phyloP scores from a whole-genome alignment of 2,888 invertebrate species.

The Brenthis ino region DNA sequence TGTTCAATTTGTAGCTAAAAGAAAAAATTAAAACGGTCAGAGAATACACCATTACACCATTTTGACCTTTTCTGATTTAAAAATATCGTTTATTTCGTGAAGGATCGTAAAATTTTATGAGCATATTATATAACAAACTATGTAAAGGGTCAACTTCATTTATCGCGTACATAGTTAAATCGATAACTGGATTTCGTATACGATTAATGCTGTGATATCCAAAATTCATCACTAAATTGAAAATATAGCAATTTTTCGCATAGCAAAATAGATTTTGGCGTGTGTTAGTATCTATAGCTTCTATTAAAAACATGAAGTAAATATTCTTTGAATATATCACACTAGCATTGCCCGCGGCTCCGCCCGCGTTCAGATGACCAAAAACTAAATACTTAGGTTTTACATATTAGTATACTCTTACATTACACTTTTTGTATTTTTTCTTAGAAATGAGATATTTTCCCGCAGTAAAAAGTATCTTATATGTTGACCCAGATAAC shows the following conservation, averaged over 20 bases:
- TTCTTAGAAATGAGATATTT: too few relatives aligned
- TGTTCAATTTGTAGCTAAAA: constrained; percentile 14
- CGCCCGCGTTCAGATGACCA: too few relatives aligned
- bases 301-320: too few relatives aligned
- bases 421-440: too few relatives aligned
- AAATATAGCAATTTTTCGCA: neutral
- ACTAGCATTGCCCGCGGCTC: neutral
- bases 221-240: neutral
- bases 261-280: too few relatives aligned
- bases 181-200: neutral
- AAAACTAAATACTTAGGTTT: too few relatives aligned
- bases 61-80: constrained; percentile 9
- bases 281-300: neutral
- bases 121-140: neutral
- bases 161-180: neutral
- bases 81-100: constrained; percentile 7
- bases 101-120: neutral
- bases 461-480: too few relatives aligned
- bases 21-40: neutral
- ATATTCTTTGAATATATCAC: neutral
- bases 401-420: too few relatives aligned
- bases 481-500: too few relatives aligned
- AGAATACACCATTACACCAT: constrained; percentile 12
- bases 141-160: constrained; percentile 6
- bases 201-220: neutral